Conservation (phyloP, 2,113 vertebrate species). For the Oreotragus oreotragus region DNA sequence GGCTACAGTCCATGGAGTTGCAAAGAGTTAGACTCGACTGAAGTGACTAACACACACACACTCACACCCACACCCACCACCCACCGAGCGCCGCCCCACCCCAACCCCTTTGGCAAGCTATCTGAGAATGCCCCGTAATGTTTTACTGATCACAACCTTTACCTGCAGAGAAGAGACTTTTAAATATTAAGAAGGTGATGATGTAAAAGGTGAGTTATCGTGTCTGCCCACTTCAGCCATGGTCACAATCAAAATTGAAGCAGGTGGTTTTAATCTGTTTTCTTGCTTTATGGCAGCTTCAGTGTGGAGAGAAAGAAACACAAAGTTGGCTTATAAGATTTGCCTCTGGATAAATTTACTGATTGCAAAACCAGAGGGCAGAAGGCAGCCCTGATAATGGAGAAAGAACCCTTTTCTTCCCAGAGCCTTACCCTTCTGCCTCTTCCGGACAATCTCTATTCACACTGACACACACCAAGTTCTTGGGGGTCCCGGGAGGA, state of each 20-base stretch:
- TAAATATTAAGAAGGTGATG: not conserved
- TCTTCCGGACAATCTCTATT: not conserved
- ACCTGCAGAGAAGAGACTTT: not conserved
- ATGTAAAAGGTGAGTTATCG: not conserved
- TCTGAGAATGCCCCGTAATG: too few relatives aligned
- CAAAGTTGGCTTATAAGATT: not conserved
- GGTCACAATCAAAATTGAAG: not conserved
- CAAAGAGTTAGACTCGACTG: not conserved
- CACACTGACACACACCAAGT: not conserved
- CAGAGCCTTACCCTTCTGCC: not conserved
- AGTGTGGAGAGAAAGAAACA: not conserved
- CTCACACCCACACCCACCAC: not conserved
- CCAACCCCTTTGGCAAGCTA: not conserved
- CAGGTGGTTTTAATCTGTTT: not conserved
- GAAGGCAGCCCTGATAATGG: not conserved
- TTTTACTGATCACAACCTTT: not conserved
- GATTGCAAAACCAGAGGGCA: not conserved
- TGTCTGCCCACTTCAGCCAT: not conserved
- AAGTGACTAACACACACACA: not conserved
- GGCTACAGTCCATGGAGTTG: not conserved
- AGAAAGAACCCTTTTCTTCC: not conserved
- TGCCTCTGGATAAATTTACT: not conserved
- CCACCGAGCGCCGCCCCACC: accelerated
- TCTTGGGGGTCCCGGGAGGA: not conserved
- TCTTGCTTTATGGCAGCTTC: not conserved